Base-by-base conservation (phyloP, 2,888 invertebrate genomes). In the Ochlodes sylvanus region DNA sequence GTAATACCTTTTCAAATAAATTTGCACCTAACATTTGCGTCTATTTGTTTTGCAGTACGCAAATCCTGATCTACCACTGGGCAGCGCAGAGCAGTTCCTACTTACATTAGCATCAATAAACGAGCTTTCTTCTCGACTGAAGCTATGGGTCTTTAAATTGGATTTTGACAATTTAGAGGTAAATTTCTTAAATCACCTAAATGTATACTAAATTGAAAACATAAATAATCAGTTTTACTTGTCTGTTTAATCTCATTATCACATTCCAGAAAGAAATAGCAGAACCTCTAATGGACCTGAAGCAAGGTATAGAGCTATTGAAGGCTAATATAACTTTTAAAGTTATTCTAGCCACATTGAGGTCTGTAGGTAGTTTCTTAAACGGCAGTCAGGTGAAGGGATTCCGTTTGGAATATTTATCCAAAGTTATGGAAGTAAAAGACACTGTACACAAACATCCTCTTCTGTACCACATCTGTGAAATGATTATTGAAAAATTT, bases 371-470 rank as follows among this genome's bases (percentile, higher is more conserved):
- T 76, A 98, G 98, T 92, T 99, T 99, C 87, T 94, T 99, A 70
- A 99, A 99, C 86, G 98, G 99, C 65, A 96, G 96, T 79, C 95
- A 96, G 80, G 98, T 98, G 44, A 98, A 98, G 92, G 99, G 99
- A 32, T 99, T 99, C 92, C 98, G 99, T 85, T 95, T 99, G 76
- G 99, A 99, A 82, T 99, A 99, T 90, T 94, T 99, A 79, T 95
- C 98, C 57, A 99, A 99, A 94, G 98, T 98, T 79, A 98, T 99
- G 81, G 98, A 99, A 94, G 98, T 99, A 54, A 99, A 99, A 92
- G 99, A 99, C 89, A 99, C 99, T 0, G 99, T 99, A 50, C 98
- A 99, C 89, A 99, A 99, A 89, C 99, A 99, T 91, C 98, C 99
- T 7, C 94, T 99, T 70, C 94, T 99, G 70, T 98, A 99, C 89